Conservation (phyloP, 2,797 vertebrate species). For the Periophthalmus magnuspinnatus region DNA sequence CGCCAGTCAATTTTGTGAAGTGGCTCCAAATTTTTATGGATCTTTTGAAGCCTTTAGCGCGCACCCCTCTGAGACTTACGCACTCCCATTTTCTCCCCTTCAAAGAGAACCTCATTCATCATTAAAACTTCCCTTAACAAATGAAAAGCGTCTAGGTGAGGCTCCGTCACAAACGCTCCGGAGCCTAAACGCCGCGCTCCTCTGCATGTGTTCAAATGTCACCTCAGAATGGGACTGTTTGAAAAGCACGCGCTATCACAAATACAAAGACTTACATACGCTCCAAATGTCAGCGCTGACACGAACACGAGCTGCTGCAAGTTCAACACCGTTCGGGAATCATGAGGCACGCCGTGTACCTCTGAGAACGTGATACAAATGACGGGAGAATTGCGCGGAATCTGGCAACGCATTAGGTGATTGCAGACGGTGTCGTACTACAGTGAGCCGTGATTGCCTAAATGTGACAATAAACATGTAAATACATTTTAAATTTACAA, state of each 20-base stretch:
- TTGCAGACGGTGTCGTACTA: neutral
- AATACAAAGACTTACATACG: conserved; percentile 17
- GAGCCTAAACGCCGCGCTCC: conserved; percentile 31
- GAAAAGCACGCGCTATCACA: conserved; percentile 26
- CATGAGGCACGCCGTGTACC: neutral
- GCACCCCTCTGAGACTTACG: neutral
- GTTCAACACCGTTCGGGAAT: conserved; percentile 23
- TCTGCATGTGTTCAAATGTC: conserved; percentile 28
- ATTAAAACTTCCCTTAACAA: conserved; percentile 8
- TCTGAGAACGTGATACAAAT: neutral
- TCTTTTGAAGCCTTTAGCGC: conserved; percentile 4
- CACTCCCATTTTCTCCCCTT: neutral
- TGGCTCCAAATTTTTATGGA: neutral
- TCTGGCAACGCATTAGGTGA: neutral
- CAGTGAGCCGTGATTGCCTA: neutral
- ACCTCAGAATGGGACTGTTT: conserved; percentile 9
- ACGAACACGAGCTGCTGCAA: conserved; percentile 32
- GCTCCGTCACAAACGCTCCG: conserved; percentile 22
- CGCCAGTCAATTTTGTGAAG: neutral
- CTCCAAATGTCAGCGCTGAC: conserved; percentile 48
- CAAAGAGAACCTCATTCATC: conserved; percentile 11
- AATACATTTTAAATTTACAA: too few relatives aligned
- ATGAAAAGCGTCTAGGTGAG: conserved; percentile 29
- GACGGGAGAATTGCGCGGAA: neutral
- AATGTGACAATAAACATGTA: neutral